Conservation (phyloP, 2,113 vertebrate species). For the Psophia crepitans region DNA sequence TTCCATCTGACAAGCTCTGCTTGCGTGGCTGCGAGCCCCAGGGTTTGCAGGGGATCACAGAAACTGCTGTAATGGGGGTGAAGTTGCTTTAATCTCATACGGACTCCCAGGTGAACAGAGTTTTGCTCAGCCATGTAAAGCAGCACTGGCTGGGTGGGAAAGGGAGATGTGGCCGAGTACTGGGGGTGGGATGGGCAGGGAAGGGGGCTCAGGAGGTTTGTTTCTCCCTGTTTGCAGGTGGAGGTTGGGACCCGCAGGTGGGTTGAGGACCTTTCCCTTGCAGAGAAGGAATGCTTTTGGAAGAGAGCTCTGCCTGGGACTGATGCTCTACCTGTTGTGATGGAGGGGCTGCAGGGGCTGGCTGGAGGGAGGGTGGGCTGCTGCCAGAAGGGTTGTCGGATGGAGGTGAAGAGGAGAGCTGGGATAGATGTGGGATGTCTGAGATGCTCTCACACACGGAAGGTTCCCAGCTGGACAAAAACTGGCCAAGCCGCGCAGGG, state of each 20-base stretch:
- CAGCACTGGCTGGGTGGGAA: not conserved
- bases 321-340: rapidly evolving
- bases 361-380: not conserved
- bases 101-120: not conserved
- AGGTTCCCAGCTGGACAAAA: not conserved
- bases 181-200: not conserved
- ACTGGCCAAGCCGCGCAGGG: rapidly evolving
- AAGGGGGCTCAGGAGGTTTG: not conserved
- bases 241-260: not conserved
- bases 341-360: not conserved
- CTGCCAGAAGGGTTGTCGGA: not conserved
- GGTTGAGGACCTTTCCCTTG: not conserved
- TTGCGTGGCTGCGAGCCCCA: rapidly evolving
- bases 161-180: not conserved
- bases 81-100: not conserved
- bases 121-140: not conserved
- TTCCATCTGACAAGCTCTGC: not conserved
- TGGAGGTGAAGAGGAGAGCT: not conserved
- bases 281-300: not conserved
- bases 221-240: not conserved
- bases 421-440: not conserved
- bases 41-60: not conserved
- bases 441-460: not conserved
- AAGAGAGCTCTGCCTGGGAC: not conserved
- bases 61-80: not conserved